These are phyloP conservation scores for Monomorium pharaonis DNA, from an alignment of 1,140 invertebrate genomes.

Conservation along the genomic window DNA sequence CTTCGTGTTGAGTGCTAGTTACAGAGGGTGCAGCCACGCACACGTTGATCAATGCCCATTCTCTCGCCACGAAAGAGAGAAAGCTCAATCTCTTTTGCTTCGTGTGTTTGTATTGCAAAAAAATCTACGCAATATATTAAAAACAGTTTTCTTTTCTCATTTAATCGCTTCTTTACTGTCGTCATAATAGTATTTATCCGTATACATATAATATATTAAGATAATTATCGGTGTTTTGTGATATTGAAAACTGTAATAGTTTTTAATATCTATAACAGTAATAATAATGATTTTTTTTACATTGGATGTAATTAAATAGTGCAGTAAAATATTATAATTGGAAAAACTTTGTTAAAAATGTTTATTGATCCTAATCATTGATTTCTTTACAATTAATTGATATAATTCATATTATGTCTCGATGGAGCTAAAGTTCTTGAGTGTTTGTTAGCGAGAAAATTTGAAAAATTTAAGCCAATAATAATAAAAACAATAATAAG, in stretches of 20 bases:
- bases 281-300: too few relatives aligned
- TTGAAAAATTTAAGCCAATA: too few relatives aligned
- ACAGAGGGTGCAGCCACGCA: slow-evolving; percentile 44
- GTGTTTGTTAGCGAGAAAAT: too few relatives aligned
- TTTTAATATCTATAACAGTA: neutral
- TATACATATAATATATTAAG: slow-evolving; percentile 65
- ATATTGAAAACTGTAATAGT: slow-evolving; percentile 1
- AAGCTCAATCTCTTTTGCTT: slow-evolving; percentile 11
- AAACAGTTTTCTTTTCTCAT: slow-evolving; percentile 74
- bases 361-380: too few relatives aligned
- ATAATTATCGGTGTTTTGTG: neutral
- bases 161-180: slow-evolving; percentile 74
- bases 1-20: slow-evolving; percentile 37
- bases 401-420: too few relatives aligned
- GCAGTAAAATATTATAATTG: too few relatives aligned
- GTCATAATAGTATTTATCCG: slow-evolving; percentile 75
- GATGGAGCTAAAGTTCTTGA: too few relatives aligned
- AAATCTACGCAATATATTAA: slow-evolving; percentile 76
- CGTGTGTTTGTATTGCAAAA: slow-evolving; percentile 76
- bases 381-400: too few relatives aligned
- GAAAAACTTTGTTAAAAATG: too few relatives aligned
- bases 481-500: neutral
- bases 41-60: slow-evolving; percentile 39
- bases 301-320: too few relatives aligned
- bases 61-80: slow-evolving; percentile 26